phyloP scores from a whole-genome alignment of 2,797 vertebrate genomes.

The Artibeus jamaicensis region DNA sequence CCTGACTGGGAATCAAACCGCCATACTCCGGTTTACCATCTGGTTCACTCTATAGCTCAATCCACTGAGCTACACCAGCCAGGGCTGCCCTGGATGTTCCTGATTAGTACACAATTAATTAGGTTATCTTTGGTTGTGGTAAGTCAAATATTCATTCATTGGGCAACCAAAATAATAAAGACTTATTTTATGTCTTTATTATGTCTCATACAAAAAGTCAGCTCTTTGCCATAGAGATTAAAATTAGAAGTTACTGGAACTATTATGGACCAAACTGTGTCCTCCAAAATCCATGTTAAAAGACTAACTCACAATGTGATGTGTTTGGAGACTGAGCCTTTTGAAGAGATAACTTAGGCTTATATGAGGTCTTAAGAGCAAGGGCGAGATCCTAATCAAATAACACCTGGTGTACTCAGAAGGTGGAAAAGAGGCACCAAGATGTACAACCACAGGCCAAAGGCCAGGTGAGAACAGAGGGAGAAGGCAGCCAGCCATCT shows the following conservation, averaged over 20 bases:
- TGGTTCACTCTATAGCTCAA: too few species aligned
- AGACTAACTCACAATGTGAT: background rate
- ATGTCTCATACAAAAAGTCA: background rate
- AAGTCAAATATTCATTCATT: background rate
- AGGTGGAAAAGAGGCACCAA: background rate
- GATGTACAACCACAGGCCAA: background rate
- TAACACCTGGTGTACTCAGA: background rate
- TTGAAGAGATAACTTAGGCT: background rate
- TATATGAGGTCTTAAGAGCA: background rate
- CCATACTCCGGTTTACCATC: too few species aligned
- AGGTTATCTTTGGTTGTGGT: background rate
- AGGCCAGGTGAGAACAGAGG: fast-evolving
- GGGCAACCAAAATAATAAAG: background rate
- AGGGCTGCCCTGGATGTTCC: too few species aligned
- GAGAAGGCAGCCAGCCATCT: background rate
- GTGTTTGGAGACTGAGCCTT: background rate
- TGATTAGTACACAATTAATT: background rate
- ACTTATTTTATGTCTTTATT: background rate
- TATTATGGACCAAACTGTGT: background rate
- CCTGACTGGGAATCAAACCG: too few species aligned
- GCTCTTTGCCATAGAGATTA: background rate
- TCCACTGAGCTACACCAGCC: too few species aligned
- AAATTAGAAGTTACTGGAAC: background rate
- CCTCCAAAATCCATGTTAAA: background rate
- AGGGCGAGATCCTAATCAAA: background rate